These are phyloP conservation scores for Machimus rusticus DNA, from an alignment of 2,888 invertebrate species.

Conservation along the genomic window DNA sequence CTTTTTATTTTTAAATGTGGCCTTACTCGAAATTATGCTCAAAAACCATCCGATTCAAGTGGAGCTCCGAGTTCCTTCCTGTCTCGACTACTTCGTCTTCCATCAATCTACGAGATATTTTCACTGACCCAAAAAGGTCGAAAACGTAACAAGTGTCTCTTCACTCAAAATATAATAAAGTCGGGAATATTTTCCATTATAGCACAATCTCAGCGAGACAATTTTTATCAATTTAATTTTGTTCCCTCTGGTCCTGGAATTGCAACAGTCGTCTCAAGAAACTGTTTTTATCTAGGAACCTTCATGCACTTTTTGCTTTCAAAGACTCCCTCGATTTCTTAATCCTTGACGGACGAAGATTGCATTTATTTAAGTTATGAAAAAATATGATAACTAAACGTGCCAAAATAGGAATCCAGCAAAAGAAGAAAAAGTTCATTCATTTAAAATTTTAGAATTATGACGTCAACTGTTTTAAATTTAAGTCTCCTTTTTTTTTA, in stretches of 20 bases:
- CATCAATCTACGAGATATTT: not conserved
- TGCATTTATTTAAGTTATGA: not conserved
- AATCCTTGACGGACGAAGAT: not conserved
- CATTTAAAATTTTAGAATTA: not conserved
- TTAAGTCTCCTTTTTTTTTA: not conserved
- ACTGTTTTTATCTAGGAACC: not conserved
- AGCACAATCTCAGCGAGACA: not conserved
- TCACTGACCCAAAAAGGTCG: not conserved
- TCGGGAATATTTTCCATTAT: not conserved
- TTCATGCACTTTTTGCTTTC: not conserved
- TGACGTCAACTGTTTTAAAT: not conserved
- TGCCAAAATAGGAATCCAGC: not conserved
- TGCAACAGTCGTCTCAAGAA: not conserved
- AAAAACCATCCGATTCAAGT: not conserved
- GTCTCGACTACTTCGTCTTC: not conserved
- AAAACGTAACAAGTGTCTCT: not conserved
- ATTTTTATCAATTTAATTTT: not conserved
- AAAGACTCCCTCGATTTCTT: not conserved
- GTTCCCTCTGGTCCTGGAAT: not conserved
- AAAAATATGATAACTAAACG: not conserved
- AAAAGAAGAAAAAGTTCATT: not conserved
- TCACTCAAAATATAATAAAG: not conserved
- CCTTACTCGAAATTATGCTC: not conserved
- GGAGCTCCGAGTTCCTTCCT: not conserved
- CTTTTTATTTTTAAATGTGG: not conserved